A percentile compares a stretch with the other conserved stretches of the same genome.
phyloP scores from a whole-genome alignment of 2,113 vertebrate species.

The Aspidoscelis tigris region DNA sequence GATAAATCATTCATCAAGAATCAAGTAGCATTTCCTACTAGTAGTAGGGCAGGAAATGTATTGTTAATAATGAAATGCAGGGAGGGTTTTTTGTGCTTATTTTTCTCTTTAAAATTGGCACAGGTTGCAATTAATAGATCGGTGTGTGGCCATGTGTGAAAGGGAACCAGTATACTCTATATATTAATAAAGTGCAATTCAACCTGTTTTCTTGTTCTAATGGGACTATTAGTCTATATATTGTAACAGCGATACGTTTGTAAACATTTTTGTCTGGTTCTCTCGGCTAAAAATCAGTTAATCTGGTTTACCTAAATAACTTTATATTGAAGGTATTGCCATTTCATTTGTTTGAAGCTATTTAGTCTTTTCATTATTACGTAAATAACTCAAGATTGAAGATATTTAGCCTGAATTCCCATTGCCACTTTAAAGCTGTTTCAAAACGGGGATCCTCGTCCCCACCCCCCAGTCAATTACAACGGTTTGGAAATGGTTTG shows the following conservation, averaged over 20 bases:
- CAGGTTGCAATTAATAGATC: too few relatives aligned
- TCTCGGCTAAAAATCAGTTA: not conserved
- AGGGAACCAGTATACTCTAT: not conserved
- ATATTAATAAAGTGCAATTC: too few relatives aligned
- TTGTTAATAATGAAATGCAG: not conserved
- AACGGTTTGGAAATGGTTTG: too few relatives aligned
- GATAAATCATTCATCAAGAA: not conserved
- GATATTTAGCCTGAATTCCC: too few relatives aligned
- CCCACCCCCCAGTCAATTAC: too few relatives aligned
- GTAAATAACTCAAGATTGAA: too few relatives aligned
- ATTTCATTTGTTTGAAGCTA: not conserved
- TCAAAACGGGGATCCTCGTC: too few relatives aligned
- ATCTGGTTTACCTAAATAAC: not conserved
- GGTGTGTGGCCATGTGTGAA: not conserved
- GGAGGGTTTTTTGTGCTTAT: not conserved
- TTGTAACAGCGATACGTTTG: not conserved
- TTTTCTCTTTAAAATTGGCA: not conserved
- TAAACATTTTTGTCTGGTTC: not conserved
- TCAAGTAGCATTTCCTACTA: not conserved
- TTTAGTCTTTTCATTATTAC: not conserved
- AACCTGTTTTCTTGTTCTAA: not conserved
- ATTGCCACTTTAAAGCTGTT: too few relatives aligned
- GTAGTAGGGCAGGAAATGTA: not conserved
- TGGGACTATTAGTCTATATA: not conserved
- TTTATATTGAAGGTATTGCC: not conserved